Percentiles rank a stretch among this genome's conserved stretches.
Evolutionary conservation across 2,888 invertebrate genomes (phyloP).

Genomic region (Plebejus anna): DNA sequence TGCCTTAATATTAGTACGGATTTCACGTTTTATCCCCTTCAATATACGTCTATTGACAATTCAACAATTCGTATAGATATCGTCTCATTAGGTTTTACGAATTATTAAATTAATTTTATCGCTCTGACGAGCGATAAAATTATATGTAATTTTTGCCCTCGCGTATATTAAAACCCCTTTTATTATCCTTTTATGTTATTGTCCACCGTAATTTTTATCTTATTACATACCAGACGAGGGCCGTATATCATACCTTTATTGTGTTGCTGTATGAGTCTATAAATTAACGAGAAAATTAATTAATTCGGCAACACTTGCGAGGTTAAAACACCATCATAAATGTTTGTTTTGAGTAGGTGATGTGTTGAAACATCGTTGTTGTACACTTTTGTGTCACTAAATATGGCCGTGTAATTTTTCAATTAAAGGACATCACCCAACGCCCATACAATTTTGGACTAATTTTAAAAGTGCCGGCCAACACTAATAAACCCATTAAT

Average conservation of each 20-base stretch:
- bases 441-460: no score
- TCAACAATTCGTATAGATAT: neutral
- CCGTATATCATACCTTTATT: conserved; percentile 7
- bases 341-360: neutral
- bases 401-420: no score
- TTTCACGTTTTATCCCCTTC: neutral
- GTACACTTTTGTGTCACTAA: no score
- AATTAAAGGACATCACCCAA: no score
- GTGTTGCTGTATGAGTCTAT: neutral
- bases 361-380: no score
- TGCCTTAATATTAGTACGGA: neutral
- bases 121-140: conserved; percentile 12
- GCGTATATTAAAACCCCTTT: conserved; percentile 19
- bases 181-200: neutral
- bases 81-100: conserved; percentile 11
- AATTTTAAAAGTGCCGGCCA: no score
- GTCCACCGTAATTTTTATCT: conserved; percentile 17
- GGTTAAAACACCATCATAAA: neutral
- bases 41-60: neutral
- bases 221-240: neutral
- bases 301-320: neutral
- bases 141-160: conserved; percentile 19
- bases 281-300: conserved; percentile 2
- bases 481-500: no score
- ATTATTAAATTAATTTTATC: no score